Percentiles rank a stretch among this genome's conserved stretches.
phyloP scores from a whole-genome alignment of 1,140 invertebrate genomes.

The Nomia melanderi region DNA sequence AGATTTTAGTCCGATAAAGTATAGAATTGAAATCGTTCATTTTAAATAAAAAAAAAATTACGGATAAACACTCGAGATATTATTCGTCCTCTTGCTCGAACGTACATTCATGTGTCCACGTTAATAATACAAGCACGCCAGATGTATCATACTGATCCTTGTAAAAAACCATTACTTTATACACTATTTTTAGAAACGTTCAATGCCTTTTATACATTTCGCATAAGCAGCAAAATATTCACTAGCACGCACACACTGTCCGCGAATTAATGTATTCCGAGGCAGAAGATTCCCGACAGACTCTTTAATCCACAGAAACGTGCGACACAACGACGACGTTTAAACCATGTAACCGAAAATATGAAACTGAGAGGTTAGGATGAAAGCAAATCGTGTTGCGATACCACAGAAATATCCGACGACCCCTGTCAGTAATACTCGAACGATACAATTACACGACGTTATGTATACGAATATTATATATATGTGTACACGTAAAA shows the following conservation, averaged over 20 bases:
- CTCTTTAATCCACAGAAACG: neutral
- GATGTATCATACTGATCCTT: neutral
- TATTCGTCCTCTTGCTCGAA: neutral
- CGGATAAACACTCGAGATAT: neutral
- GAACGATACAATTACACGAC: neutral
- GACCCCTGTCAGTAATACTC: neutral
- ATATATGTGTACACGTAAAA: neutral
- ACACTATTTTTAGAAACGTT: constrained; percentile 3
- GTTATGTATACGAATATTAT: neutral
- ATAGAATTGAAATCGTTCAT: neutral
- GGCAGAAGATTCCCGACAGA: neutral
- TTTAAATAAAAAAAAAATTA: constrained; percentile 14
- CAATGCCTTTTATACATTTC: neutral
- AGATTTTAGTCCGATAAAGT: neutral
- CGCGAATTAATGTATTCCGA: neutral
- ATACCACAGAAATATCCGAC: neutral
- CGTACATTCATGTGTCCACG: neutral
- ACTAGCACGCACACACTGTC: neutral
- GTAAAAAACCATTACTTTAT: neutral
- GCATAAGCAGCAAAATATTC: neutral
- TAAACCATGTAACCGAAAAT: neutral
- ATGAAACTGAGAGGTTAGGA: constrained; percentile 26
- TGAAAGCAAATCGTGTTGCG: neutral
- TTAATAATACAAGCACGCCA: neutral
- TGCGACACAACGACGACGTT: neutral